A percentile compares a stretch with the other conserved stretches of the same genome.
Evolutionary conservation across 2,888 invertebrate species (phyloP).

Genomic region (Biston betularia): DNA sequence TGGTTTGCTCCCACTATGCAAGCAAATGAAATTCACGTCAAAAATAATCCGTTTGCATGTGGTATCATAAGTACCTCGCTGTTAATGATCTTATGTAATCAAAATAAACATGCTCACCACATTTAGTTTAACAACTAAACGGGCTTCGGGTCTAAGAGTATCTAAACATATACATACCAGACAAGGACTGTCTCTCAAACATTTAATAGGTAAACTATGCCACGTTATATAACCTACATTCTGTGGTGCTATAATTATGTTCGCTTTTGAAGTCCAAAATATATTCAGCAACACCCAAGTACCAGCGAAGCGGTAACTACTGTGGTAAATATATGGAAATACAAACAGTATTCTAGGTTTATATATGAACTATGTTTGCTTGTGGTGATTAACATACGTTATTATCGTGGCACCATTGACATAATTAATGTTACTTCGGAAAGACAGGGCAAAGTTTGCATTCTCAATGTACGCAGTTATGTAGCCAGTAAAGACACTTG

Average conservation of each 20-base stretch:
- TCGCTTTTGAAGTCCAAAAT: constrained; percentile 33
- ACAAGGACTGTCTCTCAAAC: constrained; percentile 1
- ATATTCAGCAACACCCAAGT: constrained; percentile 29
- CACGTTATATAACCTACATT: neutral
- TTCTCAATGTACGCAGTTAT: too few species aligned
- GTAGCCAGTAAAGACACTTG: too few species aligned
- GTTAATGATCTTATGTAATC: too few species aligned
- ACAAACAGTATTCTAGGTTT: constrained; percentile 10
- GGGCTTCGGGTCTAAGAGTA: too few species aligned
- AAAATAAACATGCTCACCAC: too few species aligned
- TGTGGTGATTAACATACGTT: neutral
- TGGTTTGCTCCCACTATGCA: too few species aligned
- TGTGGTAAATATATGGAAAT: constrained; percentile 1
- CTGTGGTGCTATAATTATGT: constrained; percentile 6
- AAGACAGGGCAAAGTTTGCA: too few species aligned
- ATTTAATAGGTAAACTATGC: neutral
- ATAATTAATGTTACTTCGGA: too few species aligned
- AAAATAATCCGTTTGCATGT: too few species aligned
- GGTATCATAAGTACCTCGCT: too few species aligned
- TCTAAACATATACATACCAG: neutral
- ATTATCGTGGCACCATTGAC: neutral
- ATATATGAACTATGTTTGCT: neutral
- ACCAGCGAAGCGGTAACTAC: constrained; percentile 17
- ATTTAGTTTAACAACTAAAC: too few species aligned
- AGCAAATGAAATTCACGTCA: too few species aligned